These are phyloP conservation scores for Aix galericulata DNA, from an alignment of 2,113 vertebrate genomes.

Conservation along the genomic window DNA sequence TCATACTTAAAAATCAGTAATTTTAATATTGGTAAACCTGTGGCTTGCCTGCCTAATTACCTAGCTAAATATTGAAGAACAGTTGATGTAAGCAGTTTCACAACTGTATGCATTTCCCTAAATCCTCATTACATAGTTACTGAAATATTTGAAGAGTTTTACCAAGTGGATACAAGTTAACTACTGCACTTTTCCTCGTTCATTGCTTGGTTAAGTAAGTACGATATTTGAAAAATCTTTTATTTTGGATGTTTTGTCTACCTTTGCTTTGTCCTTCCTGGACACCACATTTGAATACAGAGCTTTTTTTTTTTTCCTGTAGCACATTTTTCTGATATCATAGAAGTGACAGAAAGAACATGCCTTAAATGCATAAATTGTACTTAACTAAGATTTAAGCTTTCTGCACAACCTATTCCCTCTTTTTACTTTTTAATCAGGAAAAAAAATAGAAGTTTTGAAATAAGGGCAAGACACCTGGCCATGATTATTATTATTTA, in stretches of 20 bases:
- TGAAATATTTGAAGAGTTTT: not conserved
- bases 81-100: not conserved
- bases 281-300: not conserved
- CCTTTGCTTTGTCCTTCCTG: not conserved
- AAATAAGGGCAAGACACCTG: not conserved
- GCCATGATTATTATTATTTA: too few species aligned
- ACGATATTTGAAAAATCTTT: not conserved
- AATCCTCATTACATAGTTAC: not conserved
- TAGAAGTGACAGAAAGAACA: not conserved
- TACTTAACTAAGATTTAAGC: not conserved
- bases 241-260: not conserved
- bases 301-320: not conserved
- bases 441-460: not conserved
- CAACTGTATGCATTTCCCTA: not conserved
- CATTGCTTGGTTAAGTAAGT: not conserved
- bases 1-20: not conserved
- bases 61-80: not conserved
- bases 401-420: not conserved
- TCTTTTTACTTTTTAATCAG: not conserved
- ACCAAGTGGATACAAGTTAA: not conserved
- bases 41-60: not conserved
- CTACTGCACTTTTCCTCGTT: not conserved
- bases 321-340: not conserved
- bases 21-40: not conserved
- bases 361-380: not conserved